Evolutionary conservation across 2,113 vertebrate species (phyloP).

Genomic region (Dasyornis broadbenti): DNA sequence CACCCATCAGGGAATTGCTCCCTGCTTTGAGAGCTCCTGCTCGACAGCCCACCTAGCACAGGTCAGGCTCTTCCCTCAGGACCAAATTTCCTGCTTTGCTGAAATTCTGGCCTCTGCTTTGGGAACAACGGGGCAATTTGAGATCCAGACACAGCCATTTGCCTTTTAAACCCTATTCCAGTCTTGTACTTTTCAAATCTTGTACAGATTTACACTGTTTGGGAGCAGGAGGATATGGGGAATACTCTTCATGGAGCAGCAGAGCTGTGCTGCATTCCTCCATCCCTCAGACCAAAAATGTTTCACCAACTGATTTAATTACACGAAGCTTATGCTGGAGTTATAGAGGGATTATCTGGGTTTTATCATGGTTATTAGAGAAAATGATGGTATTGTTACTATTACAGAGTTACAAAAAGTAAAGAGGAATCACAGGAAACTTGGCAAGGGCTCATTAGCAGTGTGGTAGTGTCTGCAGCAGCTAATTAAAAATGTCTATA

Average conservation of each 20-base stretch:
- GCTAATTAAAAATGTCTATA: constrained; percentile 52
- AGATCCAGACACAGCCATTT: background rate
- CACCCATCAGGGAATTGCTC: background rate
- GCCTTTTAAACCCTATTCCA: background rate
- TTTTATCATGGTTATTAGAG: constrained; percentile 41
- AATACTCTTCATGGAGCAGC: background rate
- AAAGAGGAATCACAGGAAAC: constrained; percentile 34
- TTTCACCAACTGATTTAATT: constrained; percentile 47
- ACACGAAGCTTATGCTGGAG: constrained; percentile 7
- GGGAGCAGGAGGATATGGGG: background rate
- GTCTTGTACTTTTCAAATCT: background rate
- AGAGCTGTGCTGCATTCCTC: background rate
- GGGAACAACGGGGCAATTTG: background rate
- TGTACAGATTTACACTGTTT: background rate
- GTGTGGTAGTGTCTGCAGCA: constrained; percentile 37
- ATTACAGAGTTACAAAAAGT: constrained; percentile 43
- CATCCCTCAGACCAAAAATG: background rate
- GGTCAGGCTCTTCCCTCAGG: background rate
- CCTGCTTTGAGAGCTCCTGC: background rate
- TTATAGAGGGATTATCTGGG: constrained; percentile 48
- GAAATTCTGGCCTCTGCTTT: background rate
- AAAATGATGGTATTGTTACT: constrained; percentile 34
- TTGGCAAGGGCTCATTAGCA: constrained; percentile 57
- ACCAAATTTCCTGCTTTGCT: background rate
- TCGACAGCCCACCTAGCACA: background rate